These are phyloP conservation scores for Ctenomys sociabilis DNA, from an alignment of 2,113 vertebrate species.

Conservation along the genomic window DNA sequence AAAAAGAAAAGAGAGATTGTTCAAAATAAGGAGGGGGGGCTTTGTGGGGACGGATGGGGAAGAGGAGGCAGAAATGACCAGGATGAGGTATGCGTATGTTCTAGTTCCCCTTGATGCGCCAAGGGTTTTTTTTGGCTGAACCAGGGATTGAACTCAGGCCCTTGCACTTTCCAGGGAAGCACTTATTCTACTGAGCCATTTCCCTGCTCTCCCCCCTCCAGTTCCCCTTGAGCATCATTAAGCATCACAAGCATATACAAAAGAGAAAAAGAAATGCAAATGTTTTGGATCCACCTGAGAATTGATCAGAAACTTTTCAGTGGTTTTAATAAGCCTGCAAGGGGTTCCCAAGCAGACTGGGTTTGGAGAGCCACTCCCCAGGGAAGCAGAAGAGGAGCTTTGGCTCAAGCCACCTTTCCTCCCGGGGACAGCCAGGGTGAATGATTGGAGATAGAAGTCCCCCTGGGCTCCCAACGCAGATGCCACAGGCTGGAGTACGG, in stretches of 20 bases:
- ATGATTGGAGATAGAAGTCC: fast-evolving
- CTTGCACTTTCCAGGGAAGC: too few relatives aligned
- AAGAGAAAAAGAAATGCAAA: neutral
- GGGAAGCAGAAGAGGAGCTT: neutral
- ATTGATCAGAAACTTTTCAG: neutral
- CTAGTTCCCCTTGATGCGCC: neutral
- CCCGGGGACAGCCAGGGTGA: neutral
- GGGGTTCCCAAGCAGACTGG: neutral
- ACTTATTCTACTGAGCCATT: too few relatives aligned
- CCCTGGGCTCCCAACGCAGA: neutral
- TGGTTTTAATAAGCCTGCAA: neutral
- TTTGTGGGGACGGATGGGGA: neutral
- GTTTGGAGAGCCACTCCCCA: neutral
- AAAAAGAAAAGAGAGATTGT: neutral
- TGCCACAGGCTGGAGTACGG: neutral
- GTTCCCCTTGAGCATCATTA: neutral
- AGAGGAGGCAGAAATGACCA: neutral
- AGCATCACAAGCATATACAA: neutral
- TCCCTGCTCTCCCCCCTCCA: too few relatives aligned
- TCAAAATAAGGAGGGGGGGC: neutral
- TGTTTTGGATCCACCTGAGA: neutral
- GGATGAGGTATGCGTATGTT: neutral
- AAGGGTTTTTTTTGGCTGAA: too few relatives aligned
- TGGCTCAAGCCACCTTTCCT: neutral
- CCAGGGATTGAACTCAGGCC: too few relatives aligned